These are phyloP conservation scores for Eulemur rufifrons DNA, from an alignment of 2,113 vertebrate genomes.

Conservation along the genomic window DNA sequence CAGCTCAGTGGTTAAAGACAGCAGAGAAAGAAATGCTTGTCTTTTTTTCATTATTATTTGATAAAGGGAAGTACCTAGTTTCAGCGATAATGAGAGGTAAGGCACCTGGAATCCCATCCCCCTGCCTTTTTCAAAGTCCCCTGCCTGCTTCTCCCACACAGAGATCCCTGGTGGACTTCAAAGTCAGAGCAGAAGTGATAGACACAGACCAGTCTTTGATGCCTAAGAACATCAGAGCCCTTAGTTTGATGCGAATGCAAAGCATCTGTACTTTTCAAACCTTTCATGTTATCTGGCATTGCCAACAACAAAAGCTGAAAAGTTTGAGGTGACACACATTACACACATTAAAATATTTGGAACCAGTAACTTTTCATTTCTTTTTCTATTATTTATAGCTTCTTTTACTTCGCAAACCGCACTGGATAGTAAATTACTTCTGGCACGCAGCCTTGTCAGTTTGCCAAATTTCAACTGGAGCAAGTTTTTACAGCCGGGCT, in stretches of 20 bases:
- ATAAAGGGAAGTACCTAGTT: constrained; percentile 35
- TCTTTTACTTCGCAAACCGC: constrained; percentile 61
- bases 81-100: constrained; percentile 18
- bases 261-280: constrained; percentile 63
- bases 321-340: constrained; percentile 64
- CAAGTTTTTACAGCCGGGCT: constrained; percentile 75
- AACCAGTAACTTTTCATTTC: constrained; percentile 73
- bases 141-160: constrained; percentile 50
- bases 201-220: constrained; percentile 71
- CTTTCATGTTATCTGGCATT: constrained; percentile 62
- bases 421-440: constrained; percentile 78
- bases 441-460: constrained; percentile 77
- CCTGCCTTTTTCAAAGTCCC: constrained; percentile 11
- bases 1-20: not conserved
- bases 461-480: constrained; percentile 75
- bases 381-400: constrained; percentile 73
- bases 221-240: constrained; percentile 40
- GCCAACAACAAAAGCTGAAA: constrained; percentile 57
- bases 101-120: constrained; percentile 67
- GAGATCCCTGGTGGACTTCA: constrained; percentile 62
- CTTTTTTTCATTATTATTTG: not conserved
- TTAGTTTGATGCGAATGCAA: constrained; percentile 31
- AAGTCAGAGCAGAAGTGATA: constrained; percentile 67
- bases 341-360: constrained; percentile 74
- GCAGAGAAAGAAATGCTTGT: not conserved